Evolutionary conservation across 2,797 vertebrate species (phyloP).

Genomic region (Buphagus erythrorhynchus): DNA sequence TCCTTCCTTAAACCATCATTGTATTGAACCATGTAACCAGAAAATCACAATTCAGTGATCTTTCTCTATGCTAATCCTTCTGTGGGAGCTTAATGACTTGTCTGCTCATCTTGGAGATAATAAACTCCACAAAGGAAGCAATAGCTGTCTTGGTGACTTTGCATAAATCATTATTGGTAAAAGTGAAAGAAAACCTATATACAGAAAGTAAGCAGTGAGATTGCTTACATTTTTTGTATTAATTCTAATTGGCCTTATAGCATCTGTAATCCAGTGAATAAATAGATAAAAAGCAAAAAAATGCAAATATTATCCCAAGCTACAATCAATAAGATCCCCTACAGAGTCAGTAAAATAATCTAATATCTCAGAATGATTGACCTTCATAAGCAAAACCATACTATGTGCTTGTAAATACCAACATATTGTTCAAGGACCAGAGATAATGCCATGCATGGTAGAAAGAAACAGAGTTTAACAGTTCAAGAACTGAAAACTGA

Average conservation of each 20-base stretch:
- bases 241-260: constrained; percentile 45
- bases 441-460: not conserved
- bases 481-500: not conserved
- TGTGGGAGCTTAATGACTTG: constrained; percentile 75
- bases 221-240: constrained; percentile 50
- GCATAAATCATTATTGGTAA: constrained; percentile 80
- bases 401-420: not conserved
- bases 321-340: constrained; percentile 47
- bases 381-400: not conserved
- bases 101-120: constrained; percentile 78
- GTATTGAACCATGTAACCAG: constrained; percentile 79
- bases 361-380: constrained; percentile 24
- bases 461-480: not conserved
- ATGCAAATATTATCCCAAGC: constrained; percentile 39
- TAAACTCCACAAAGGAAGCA: constrained; percentile 75
- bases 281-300: constrained; percentile 43
- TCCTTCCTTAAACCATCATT: constrained; percentile 74
- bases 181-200: constrained; percentile 74
- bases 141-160: constrained; percentile 73
- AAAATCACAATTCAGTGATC: constrained; percentile 78
- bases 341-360: constrained; percentile 27
- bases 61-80: constrained; percentile 74
- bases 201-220: constrained; percentile 16
- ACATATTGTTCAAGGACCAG: not conserved
- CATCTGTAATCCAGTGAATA: constrained; percentile 17